Conservation (phyloP, 2,888 invertebrate species). For the Scaptomyza caliginosa region DNA sequence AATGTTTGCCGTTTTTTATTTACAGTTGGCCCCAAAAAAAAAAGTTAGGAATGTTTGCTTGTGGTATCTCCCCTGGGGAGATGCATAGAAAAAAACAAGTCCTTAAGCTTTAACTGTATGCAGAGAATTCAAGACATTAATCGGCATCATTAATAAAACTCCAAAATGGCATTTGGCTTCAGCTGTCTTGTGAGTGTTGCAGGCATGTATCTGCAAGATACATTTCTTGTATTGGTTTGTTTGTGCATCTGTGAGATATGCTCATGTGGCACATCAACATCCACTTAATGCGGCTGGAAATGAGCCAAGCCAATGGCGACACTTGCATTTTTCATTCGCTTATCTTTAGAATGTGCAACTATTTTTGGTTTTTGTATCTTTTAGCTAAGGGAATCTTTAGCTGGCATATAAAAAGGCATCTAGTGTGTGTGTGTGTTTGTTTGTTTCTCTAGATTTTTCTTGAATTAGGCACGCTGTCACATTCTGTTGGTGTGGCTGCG, state of each 20-base stretch:
- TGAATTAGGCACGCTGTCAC: conserved; percentile 66
- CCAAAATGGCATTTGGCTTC: conserved; percentile 41
- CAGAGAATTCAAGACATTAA: conserved; percentile 28
- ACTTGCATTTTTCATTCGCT: conserved; percentile 58
- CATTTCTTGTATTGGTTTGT: conserved; percentile 5
- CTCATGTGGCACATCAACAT: conserved; percentile 13
- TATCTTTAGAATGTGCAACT: conserved; percentile 68
- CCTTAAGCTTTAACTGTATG: background rate
- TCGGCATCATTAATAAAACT: conserved; percentile 66
- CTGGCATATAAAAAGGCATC: background rate
- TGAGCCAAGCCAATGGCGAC: conserved; percentile 64
- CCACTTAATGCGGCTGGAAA: conserved; percentile 54
- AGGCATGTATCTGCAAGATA: conserved; percentile 20
- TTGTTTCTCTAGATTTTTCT: conserved; percentile 46
- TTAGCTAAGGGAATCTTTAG: conserved; percentile 46
- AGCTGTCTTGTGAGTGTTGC: background rate
- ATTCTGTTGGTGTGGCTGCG: conserved; percentile 15
- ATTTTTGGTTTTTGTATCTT: conserved; percentile 47
- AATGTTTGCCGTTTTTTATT: conserved; percentile 19
- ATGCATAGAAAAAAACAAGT: conserved; percentile 6
- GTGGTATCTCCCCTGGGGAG: background rate
- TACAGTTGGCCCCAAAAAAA: background rate
- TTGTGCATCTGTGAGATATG: conserved; percentile 37
- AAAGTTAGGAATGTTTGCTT: background rate
- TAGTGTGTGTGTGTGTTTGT: conserved; percentile 15